These are phyloP conservation scores for Phaetusa simplex DNA, from an alignment of 2,113 vertebrate species.

Conservation along the genomic window DNA sequence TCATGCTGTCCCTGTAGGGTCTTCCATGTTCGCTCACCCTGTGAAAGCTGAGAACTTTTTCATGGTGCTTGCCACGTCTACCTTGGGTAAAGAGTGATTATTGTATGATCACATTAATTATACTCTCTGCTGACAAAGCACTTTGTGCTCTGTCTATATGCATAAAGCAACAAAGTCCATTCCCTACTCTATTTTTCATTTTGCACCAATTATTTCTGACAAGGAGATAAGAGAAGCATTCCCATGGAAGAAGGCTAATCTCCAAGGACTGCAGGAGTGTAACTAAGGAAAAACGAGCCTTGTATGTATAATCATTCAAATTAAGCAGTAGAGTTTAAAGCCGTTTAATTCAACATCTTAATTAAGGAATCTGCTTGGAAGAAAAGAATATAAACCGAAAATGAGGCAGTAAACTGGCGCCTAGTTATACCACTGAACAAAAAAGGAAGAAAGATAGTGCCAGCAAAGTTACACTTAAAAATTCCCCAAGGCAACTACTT, in stretches of 20 bases:
- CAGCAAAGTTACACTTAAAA: not conserved
- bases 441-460: not conserved
- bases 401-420: not conserved
- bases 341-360: conserved; percentile 14
- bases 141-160: not conserved
- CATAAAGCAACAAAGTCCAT: not conserved
- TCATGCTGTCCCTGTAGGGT: not conserved
- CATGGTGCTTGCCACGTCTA: not conserved
- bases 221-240: not conserved
- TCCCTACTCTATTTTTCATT: not conserved
- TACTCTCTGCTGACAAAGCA: not conserved
- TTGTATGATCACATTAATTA: not conserved
- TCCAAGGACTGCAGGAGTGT: not conserved
- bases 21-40: not conserved
- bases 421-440: not conserved
- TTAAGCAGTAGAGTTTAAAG: not conserved
- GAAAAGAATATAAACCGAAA: not conserved
- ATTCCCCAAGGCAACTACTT: not conserved
- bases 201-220: conserved; percentile 24
- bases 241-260: not conserved
- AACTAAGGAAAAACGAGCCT: not conserved
- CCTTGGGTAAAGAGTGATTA: not conserved
- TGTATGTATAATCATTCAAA: conserved; percentile 11
- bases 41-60: not conserved
- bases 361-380: conserved; percentile 29